Evolutionary conservation across 2,888 invertebrate species (phyloP).

Genomic region (Vandiemenella viatica): DNA sequence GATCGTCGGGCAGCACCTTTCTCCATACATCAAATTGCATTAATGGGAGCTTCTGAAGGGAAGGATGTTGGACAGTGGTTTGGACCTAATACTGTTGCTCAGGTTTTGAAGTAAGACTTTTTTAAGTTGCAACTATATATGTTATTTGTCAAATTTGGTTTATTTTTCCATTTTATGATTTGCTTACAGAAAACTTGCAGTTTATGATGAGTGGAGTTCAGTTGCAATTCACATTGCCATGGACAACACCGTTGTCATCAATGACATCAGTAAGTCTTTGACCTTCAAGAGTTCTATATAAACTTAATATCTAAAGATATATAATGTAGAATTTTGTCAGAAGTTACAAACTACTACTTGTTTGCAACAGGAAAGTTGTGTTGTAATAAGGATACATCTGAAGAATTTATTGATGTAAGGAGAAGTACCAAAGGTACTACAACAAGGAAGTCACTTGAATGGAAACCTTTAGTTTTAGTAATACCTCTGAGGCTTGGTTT

Average conservation of each 20-base stretch:
- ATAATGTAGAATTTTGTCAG: too few species aligned
- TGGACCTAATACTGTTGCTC: constrained; percentile 96
- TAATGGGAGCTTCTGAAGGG: constrained; percentile 91
- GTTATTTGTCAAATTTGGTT: constrained; percentile 7
- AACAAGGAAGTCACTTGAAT: too few species aligned
- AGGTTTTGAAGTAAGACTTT: constrained; percentile 78
- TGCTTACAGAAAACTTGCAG: constrained; percentile 70
- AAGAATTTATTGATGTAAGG: too few species aligned
- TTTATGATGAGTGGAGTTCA: constrained; percentile 80
- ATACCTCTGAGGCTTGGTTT: constrained; percentile 85
- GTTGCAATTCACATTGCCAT: constrained; percentile 86
- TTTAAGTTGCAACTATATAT: background rate
- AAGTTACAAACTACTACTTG: too few species aligned
- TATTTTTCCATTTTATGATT: constrained; percentile 4
- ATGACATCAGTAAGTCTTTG: constrained; percentile 77
- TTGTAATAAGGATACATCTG: too few species aligned
- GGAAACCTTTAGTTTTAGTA: constrained; percentile 76
- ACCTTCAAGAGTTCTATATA: background rate
- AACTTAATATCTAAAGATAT: too few species aligned
- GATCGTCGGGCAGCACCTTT: constrained; percentile 79
- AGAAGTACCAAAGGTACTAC: too few species aligned
- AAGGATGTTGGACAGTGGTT: constrained; percentile 98
- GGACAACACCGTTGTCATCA: constrained; percentile 84
- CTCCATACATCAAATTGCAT: constrained; percentile 94
- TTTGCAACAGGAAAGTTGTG: background rate